Evolutionary conservation across 2,797 vertebrate species (phyloP).

Genomic region (Pseudotriccus pelzelni): DNA sequence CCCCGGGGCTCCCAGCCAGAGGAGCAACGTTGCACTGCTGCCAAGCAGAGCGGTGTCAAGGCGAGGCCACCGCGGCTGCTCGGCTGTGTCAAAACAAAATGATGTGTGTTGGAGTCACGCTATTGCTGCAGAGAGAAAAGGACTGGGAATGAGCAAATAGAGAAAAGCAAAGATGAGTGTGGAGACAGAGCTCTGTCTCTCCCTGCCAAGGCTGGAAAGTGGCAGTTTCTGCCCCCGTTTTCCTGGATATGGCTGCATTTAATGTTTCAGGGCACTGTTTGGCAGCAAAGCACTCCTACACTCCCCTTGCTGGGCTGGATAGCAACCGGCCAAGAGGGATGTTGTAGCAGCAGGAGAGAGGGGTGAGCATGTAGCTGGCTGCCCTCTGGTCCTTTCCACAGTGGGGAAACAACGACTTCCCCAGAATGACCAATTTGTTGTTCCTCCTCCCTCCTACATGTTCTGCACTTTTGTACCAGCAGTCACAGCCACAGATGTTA

Average conservation of each 20-base stretch:
- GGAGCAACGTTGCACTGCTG: neutral
- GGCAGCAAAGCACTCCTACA: neutral
- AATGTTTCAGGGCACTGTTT: neutral
- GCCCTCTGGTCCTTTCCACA: neutral
- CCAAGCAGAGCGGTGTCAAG: neutral
- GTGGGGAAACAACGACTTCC: neutral
- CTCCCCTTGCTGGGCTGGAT: neutral
- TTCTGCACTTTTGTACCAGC: neutral
- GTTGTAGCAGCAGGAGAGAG: neutral
- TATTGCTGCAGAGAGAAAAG: conserved; percentile 4
- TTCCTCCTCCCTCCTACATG: neutral
- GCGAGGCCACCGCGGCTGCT: neutral
- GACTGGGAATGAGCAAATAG: conserved; percentile 45
- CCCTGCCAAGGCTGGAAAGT: neutral
- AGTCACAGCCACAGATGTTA: neutral
- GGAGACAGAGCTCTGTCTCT: neutral
- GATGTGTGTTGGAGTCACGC: neutral
- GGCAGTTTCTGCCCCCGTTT: neutral
- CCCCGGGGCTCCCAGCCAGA: neutral
- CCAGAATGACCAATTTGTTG: neutral
- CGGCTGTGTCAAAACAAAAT: conserved; percentile 17
- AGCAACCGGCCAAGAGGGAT: neutral
- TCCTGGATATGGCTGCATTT: neutral
- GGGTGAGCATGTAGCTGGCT: neutral
- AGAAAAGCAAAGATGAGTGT: neutral